phyloP scores from a whole-genome alignment of 2,797 vertebrate genomes.

The Synaphobranchus kaupii region DNA sequence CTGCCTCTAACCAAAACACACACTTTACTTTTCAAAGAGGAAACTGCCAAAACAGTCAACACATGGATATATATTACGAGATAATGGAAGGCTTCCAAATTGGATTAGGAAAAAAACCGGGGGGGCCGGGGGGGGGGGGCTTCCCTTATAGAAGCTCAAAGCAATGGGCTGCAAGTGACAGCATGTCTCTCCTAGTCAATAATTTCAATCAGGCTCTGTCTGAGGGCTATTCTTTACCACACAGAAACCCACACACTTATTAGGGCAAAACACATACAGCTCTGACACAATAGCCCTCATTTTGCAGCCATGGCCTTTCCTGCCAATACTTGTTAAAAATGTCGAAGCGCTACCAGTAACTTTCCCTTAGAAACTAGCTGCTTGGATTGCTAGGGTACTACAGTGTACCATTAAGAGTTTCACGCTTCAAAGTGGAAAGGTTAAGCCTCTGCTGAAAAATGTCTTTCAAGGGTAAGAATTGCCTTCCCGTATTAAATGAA shows the following conservation, averaged over 20 bases:
- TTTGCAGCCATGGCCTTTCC: slow-evolving; percentile 11
- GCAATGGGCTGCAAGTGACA: not conserved
- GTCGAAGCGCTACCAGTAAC: not conserved
- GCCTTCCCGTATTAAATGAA: not conserved
- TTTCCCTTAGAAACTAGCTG: slow-evolving; percentile 1
- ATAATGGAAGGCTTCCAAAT: not conserved
- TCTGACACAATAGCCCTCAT: slow-evolving; percentile 15
- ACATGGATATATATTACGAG: not conserved
- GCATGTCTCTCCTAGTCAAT: slow-evolving; percentile 12
- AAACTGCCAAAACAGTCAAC: slow-evolving; percentile 3
- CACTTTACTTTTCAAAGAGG: not conserved
- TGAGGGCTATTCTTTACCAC: slow-evolving; percentile 10
- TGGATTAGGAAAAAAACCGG: slow-evolving; percentile 5
- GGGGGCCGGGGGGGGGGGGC: not conserved
- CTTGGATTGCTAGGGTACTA: not conserved
- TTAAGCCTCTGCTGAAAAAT: slow-evolving; percentile 1
- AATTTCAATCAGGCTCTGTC: slow-evolving; percentile 15
- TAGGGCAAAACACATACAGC: slow-evolving; percentile 21
- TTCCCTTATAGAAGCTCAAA: slow-evolving; percentile 11
- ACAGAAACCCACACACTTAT: slow-evolving; percentile 9
- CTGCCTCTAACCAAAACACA: slow-evolving; percentile 21
- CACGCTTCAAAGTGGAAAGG: not conserved
- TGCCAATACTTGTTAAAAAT: slow-evolving; percentile 28
- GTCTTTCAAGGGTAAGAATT: not conserved
- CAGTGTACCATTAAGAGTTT: not conserved